Percentiles rank a stretch among this genome's conserved stretches.
Conservation (phyloP, 2,797 vertebrate genomes). For the Telmatherina bonti region DNA sequence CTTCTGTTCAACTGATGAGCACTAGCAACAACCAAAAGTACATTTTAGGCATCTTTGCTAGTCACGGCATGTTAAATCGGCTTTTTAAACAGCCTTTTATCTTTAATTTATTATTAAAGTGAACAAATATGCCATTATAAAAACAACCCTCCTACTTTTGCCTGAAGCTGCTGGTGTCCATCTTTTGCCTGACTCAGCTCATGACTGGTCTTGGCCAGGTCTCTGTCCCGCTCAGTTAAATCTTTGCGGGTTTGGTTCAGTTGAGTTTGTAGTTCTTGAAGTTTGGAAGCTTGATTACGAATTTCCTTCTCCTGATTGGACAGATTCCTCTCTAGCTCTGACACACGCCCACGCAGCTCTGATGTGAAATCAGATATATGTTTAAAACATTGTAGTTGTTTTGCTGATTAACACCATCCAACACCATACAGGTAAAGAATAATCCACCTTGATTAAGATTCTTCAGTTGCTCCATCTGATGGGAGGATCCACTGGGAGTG, state of each 20-base stretch:
- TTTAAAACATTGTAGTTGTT: neutral
- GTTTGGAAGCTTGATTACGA: constrained; percentile 80
- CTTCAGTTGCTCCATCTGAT: constrained; percentile 85
- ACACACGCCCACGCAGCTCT: constrained; percentile 73
- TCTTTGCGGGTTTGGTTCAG: constrained; percentile 85
- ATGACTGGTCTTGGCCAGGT: constrained; percentile 84
- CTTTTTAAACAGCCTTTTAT: neutral
- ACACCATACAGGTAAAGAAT: neutral
- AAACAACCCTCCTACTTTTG: constrained; percentile 81
- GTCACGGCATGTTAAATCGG: neutral
- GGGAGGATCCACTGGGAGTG: constrained; percentile 71
- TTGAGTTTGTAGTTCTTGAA: constrained; percentile 86
- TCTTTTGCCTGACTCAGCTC: constrained; percentile 84
- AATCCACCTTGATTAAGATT: constrained; percentile 89
- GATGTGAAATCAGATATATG: constrained; percentile 18
- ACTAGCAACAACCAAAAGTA: constrained; percentile 71
- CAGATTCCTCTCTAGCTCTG: constrained; percentile 87
- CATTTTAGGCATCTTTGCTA: neutral
- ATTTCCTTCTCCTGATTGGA: constrained; percentile 88
- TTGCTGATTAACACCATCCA: neutral
- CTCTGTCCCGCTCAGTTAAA: constrained; percentile 87
- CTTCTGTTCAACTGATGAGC: constrained; percentile 87
- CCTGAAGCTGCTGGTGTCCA: constrained; percentile 82
- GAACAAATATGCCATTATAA: neutral
- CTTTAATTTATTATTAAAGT: neutral